phyloP scores from a whole-genome alignment of 2,797 vertebrate genomes.

The Mus minutoides region DNA sequence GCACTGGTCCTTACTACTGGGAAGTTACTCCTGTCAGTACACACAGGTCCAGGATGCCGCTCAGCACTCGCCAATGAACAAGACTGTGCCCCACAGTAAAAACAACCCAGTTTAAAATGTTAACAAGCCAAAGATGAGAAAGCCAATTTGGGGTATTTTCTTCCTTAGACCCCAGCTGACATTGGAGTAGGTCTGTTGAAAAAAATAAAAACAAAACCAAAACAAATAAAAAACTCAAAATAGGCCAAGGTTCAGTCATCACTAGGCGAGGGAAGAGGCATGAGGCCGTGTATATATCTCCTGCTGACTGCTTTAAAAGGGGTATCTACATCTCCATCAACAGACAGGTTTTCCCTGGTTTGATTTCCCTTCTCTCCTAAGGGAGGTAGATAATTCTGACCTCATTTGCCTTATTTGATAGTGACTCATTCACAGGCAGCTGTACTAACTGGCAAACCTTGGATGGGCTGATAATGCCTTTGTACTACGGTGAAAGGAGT shows the following conservation, averaged over 20 bases:
- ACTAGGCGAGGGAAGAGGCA: neutral
- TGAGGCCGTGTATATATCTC: neutral
- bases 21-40: neutral
- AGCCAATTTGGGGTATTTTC: neutral
- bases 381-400: conserved; percentile 53
- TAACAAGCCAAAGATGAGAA: neutral
- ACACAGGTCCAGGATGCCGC: neutral
- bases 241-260: neutral
- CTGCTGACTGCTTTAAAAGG: conserved; percentile 38
- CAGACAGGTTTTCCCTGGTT: conserved; percentile 30
- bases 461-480: conserved; percentile 65
- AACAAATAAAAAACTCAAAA: neutral
- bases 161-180: neutral
- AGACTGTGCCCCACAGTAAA: neutral
- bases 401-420: conserved; percentile 52
- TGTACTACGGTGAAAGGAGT: conserved; percentile 63
- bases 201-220: neutral
- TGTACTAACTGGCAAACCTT: conserved; percentile 33
- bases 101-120: neutral
- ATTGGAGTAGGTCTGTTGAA: neutral
- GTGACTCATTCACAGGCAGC: conserved; percentile 23
- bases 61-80: conserved; percentile 11
- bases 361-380: conserved; percentile 55
- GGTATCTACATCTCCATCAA: conserved; percentile 13
- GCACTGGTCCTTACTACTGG: conserved; percentile 5